Percentiles rank a stretch among this genome's conserved stretches.
phyloP scores from a whole-genome alignment of 2,113 vertebrate genomes.

The Phylloscopus trochiloides region DNA sequence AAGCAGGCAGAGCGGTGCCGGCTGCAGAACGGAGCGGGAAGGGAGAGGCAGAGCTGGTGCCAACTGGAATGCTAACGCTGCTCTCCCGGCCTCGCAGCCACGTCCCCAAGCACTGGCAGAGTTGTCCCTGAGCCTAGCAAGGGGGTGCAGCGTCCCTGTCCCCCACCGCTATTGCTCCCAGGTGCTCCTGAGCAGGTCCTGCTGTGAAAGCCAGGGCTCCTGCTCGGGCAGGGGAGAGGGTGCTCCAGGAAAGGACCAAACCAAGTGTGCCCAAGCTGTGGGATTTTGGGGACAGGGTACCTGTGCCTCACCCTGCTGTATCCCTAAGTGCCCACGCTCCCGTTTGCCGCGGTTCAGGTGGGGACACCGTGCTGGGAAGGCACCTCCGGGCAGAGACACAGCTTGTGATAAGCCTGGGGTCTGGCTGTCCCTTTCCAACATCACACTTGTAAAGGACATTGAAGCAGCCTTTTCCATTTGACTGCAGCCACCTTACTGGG shows the following conservation, averaged over 20 bases:
- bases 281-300: not conserved
- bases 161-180: not conserved
- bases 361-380: fast-evolving
- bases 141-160: not conserved
- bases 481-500: not conserved
- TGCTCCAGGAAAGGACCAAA: not conserved
- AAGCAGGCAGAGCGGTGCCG: not conserved
- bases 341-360: fast-evolving
- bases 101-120: fast-evolving
- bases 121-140: not conserved
- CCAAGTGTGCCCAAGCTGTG: fast-evolving
- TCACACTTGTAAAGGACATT: fast-evolving
- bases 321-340: not conserved
- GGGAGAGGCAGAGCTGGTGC: not conserved
- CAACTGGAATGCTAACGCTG: not conserved
- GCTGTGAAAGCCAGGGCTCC: fast-evolving
- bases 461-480: not conserved
- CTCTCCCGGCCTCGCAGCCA: not conserved
- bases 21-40: not conserved
- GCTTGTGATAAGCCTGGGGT: not conserved
- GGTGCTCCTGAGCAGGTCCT: not conserved
- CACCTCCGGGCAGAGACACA: not conserved
- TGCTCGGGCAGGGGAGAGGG: not conserved
- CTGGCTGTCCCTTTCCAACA: not conserved
- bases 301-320: not conserved